Evolutionary conservation across 2,888 invertebrate species (phyloP).

Genomic region (Dioctria rufipes): DNA sequence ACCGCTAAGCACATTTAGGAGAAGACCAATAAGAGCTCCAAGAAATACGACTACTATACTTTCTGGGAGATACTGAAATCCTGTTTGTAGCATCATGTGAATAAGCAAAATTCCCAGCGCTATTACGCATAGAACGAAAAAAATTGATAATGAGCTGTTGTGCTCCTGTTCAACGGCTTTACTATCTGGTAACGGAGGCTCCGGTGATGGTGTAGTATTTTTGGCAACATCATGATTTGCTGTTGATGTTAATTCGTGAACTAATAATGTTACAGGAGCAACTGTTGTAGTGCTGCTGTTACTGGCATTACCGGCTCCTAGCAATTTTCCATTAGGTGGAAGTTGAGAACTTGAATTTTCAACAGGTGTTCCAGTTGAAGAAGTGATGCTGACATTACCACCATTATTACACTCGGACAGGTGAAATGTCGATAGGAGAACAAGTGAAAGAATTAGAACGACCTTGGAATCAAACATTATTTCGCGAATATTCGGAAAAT

Average conservation of each 20-base stretch:
- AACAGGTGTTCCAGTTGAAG: background rate
- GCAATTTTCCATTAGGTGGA: background rate
- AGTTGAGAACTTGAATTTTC: background rate
- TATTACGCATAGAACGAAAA: constrained; percentile 96
- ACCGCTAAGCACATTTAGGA: constrained; percentile 86
- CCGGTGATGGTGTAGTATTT: constrained; percentile 76
- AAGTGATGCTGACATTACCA: too few species aligned
- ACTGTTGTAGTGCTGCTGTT: background rate
- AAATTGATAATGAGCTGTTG: constrained; percentile 96
- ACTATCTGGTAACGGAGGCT: constrained; percentile 88
- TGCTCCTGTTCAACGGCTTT: constrained; percentile 96
- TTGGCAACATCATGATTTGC: constrained; percentile 36
- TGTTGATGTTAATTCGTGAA: background rate
- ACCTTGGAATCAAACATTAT: constrained; percentile 34
- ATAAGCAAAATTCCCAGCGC: constrained; percentile 95
- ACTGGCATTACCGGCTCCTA: background rate
- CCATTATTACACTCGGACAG: constrained; percentile 7
- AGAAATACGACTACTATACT: constrained; percentile 97
- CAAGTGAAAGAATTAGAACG: constrained; percentile 26
- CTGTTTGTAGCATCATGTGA: constrained; percentile 94
- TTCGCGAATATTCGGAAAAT: constrained; percentile 33
- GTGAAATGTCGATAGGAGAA: background rate
- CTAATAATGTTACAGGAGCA: background rate
- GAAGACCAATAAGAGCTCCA: constrained; percentile 92
- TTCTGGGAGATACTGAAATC: constrained; percentile 97